Evolutionary conservation across 2,797 vertebrate species (phyloP), one percentile per base, ranked within the genome.

Genomic region (Rachycentron canadum): DNA sequence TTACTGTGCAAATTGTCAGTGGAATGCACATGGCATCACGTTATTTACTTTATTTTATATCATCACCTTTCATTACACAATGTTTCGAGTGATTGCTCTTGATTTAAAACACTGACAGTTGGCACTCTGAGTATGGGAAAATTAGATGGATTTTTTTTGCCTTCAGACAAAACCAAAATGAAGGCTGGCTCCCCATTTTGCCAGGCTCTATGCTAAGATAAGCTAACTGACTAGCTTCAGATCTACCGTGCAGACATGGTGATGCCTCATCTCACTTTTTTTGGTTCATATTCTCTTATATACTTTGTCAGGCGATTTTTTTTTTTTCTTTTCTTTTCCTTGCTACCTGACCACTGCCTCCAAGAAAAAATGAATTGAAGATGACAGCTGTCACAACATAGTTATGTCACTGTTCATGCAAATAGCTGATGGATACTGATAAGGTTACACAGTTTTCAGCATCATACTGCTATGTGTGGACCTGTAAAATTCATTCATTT

Each of bases 31-130:
- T 56, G 23, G 32, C 49, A 56, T 49, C 16, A n/a, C n/a, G n/a
- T n/a, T n/a, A n/a, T n/a, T n/a, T n/a, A 28, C 40, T n/a, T 41
- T 50, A 40, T 73, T 68, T 47, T 47, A 47, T n/a, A 28, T 36
- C 5, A n/a, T 45, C 26, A 25, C 11, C 25, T 72, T 47, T 41
- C 5, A 17, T 67, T 52, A 47, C 2, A 0, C n/a, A n/a, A n/a
- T n/a, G n/a, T 28, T 23, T 40, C 25, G 26, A 38, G n/a, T 59
- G 23, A 58, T 10, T 34, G 10, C 6, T 41, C 28, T n/a, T 61
- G 19, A 45, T 76, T 66, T n/a, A 4, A 36, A 62, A 62, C 41
- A 40, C 4, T 45, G 7, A 21, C 7, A 0, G 13, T 17, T 47
- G 9, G 25, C 53, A 38, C 28, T 14, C 7, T 6, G 8, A 59